phyloP scores from a whole-genome alignment of 1,140 invertebrate species.

The Drosophila nigrodunni region DNA sequence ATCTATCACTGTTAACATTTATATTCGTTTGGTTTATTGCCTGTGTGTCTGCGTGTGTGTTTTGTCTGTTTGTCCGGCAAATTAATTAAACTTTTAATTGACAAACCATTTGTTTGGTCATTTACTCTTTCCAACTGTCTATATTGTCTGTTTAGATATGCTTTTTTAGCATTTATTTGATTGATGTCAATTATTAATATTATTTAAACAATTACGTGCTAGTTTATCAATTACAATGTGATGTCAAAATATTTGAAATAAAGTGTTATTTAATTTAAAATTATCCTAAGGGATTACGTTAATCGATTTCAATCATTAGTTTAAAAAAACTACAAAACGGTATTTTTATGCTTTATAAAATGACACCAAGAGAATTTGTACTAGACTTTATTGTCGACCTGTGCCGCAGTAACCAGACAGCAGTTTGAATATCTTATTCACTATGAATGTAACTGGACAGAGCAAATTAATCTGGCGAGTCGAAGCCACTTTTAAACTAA shows the following conservation, averaged over 20 bases:
- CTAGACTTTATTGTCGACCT: too few species aligned
- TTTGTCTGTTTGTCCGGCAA: slow-evolving; percentile 36
- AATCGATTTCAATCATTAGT: too few species aligned
- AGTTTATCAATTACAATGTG: slow-evolving; percentile 21
- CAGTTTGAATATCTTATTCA: slow-evolving; percentile 55
- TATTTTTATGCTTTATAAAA: too few species aligned
- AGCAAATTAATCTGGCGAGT: slow-evolving; percentile 68
- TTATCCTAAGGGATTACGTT: neutral
- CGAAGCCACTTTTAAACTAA: slow-evolving; percentile 74
- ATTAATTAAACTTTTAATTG: slow-evolving; percentile 78
- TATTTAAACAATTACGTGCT: slow-evolving; percentile 53
- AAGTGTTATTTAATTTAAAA: neutral
- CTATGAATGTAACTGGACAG: slow-evolving; percentile 27
- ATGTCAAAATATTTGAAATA: slow-evolving; percentile 3
- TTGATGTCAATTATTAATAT: slow-evolving; percentile 51
- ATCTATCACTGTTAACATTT: slow-evolving; percentile 23
- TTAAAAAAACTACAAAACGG: too few species aligned
- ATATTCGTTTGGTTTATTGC: slow-evolving; percentile 50
- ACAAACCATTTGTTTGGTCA: slow-evolving; percentile 54
- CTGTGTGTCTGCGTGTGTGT: neutral
- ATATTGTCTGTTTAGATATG: slow-evolving; percentile 14
- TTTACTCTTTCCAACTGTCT: neutral
- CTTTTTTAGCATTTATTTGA: slow-evolving; percentile 26
- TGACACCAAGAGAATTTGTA: too few species aligned
- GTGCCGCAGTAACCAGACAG: too few species aligned